These are phyloP conservation scores for Sclerurus mexicanus DNA, from an alignment of 2,113 vertebrate genomes.

Conservation along the genomic window DNA sequence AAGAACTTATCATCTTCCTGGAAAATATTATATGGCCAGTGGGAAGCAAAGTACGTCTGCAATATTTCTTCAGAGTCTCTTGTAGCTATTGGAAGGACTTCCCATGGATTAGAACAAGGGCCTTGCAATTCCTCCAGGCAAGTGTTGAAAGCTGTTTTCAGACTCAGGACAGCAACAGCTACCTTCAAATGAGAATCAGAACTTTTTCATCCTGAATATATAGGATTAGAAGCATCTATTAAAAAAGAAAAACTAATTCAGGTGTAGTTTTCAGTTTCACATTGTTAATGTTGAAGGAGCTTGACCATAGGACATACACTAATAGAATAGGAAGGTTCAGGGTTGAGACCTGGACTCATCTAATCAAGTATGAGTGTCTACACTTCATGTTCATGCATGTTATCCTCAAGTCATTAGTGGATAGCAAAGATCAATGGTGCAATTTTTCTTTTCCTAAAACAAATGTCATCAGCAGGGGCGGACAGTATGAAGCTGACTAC, in stretches of 20 bases:
- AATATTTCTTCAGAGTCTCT: neutral
- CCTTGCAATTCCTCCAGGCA: neutral
- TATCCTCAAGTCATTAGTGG: neutral
- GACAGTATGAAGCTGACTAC: neutral
- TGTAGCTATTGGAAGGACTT: neutral
- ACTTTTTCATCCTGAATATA: neutral
- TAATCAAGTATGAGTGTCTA: neutral
- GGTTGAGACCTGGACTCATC: neutral
- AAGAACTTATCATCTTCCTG: neutral
- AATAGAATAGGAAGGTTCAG: neutral
- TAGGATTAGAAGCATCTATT: neutral
- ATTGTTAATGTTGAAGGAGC: neutral
- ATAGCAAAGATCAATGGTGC: neutral
- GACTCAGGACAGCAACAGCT: neutral
- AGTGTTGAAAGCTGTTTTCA: neutral
- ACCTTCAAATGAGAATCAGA: neutral
- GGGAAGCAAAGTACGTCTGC: neutral
- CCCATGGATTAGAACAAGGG: neutral
- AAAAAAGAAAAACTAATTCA: neutral
- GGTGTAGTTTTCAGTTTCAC: neutral
- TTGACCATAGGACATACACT: neutral
- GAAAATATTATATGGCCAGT: neutral
- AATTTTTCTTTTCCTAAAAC: neutral
- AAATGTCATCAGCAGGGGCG: neutral
- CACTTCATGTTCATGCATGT: neutral